Evolutionary conservation across 2,888 invertebrate genomes (phyloP), one percentile per base, ranked within the genome.

Genomic region (Pycnomerus fuliginosus): DNA sequence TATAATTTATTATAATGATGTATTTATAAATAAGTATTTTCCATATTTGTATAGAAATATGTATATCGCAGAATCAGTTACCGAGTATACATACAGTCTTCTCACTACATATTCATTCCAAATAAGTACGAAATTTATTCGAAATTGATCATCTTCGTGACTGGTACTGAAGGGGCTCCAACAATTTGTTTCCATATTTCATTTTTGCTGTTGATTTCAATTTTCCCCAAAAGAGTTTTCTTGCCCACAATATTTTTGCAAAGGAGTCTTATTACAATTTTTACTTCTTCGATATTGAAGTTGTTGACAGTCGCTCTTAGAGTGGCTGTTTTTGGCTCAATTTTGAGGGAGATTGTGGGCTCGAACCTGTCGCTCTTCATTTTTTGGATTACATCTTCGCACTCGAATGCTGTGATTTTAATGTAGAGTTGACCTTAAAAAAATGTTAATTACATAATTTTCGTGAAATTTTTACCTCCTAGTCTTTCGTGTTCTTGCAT

Each of bases 271-370:
- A 85, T 76, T 50, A 83, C 77, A 55, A 84, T 79, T 63, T 80
- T 82, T 49, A 84, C 78, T 65, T 81, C 78, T 52, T 76, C 76
- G 43, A 84, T 67, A 47, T 78, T 82, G 12, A 78, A 80, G 58
- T 80, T 81, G 65, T 78, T 81, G 3, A 84, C 79, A 51, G 78
- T 77, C 30, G 83, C 76, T 54, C 79, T 76, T 13, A 84, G 78
- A 13, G 79, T 80, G 0, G 84, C 78, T 3, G 79, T 76, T 55
- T 80, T 82, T 0, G 81, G 78, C 57, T 85, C 83, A 75, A 87
- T 84, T 70, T 85, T 83, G 58, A 84, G 81, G n/a, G 87, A 85
- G 43, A 88, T 82, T 2, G 86, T 83, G 3, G 88, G 87, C 10
- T 76, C 74, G 68, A 89, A 89, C 51, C 79, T 76, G 57, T 83